Base-by-base conservation (phyloP, 2,113 vertebrate genomes). In the Dolichotis patagonum region DNA sequence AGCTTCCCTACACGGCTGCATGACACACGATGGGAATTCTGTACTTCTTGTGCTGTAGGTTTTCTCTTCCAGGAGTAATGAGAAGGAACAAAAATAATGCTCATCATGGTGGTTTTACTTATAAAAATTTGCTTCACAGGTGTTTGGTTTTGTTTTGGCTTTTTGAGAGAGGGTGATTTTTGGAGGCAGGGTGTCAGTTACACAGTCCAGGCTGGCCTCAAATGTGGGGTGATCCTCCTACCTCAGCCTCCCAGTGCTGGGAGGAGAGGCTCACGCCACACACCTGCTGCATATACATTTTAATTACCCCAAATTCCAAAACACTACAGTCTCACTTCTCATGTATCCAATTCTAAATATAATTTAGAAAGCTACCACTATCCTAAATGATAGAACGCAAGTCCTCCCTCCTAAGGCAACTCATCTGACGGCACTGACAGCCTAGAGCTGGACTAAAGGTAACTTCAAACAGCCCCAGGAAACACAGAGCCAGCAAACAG, bases 401-500 rank as follows among this genome's bases (percentile, higher is more conserved):
- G 24, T 69, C 28, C 14, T 92, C 71, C 28, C 14, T 92, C 71
- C 19, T 56, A 85, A 94, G 90, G 88, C 28, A 58, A 85, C 13
- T 54, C 56, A 88, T 85, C 88, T 56, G 38, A 52, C 71, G 30
- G 38, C n/a, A 95, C n/a, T 43, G 94, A 28, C 41, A 82, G 85
- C 24, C 77, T 19, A 73, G 10, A 94, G 63, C 13, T 91, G 65
- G 3, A 91, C 77, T 38, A 49, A 91, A 95, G 63, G 32, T 54
- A 78, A 75, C 17, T 91, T 85, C 78, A 94, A 91, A 90, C 56
- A 88, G 83, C 3, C 52, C 75, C 63, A 85, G 35, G 81, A 58
- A 38, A 63, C 17, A 58, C 1, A 81, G 13, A 54, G 49, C 80
- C 32, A 71, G 86, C 56, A 46, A 56, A 43, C 71, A 88, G 35